Percentiles rank a stretch among this genome's conserved stretches.
These are phyloP conservation scores for Callocephalon fimbriatum DNA, from an alignment of 2,113 vertebrate species.

Conservation along the genomic window DNA sequence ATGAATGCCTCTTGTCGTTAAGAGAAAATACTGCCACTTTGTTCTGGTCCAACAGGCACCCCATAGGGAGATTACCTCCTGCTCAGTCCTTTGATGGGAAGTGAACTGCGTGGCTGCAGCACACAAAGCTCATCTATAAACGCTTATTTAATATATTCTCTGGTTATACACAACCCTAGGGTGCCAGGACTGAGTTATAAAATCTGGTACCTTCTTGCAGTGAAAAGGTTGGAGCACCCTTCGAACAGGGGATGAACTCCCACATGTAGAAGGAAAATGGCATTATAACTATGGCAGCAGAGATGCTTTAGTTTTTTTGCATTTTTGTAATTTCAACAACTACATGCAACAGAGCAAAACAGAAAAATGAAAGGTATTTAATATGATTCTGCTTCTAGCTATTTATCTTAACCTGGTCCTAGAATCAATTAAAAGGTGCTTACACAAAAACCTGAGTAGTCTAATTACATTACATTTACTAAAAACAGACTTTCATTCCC, in stretches of 20 bases:
- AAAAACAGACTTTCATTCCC: not conserved
- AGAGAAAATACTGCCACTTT: not conserved
- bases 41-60: not conserved
- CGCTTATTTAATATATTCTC: fast-evolving
- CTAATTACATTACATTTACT: not conserved
- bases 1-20: not conserved
- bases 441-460: not conserved
- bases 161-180: not conserved
- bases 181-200: not conserved
- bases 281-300: not conserved
- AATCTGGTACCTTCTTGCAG: not conserved
- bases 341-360: not conserved
- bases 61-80: not conserved
- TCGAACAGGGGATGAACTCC: not conserved
- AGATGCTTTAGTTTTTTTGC: not conserved
- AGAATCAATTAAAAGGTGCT: not conserved
- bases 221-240: not conserved
- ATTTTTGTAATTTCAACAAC: not conserved
- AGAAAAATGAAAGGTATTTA: not conserved
- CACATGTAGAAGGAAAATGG: not conserved
- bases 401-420: not conserved
- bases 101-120: not conserved
- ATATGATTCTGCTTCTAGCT: not conserved
- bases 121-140: not conserved
- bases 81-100: not conserved